Conservation (phyloP, 2,797 vertebrate genomes). For the Dermochelys coriacea region DNA sequence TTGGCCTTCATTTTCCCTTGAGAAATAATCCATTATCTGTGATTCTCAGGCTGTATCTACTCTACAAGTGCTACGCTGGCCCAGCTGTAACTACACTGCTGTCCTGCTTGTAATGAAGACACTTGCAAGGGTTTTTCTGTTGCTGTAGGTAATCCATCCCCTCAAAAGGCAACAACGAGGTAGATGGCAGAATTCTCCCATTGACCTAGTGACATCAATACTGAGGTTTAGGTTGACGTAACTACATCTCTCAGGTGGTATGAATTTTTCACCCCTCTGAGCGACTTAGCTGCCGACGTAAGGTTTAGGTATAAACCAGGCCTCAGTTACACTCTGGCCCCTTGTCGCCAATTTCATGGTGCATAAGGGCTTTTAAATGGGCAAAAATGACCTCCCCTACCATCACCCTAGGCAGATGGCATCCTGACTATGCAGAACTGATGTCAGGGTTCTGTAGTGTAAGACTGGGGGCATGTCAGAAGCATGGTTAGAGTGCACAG, state of each 20-base stretch:
- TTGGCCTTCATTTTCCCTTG: background rate
- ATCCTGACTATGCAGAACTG: background rate
- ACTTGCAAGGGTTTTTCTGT: too few species aligned
- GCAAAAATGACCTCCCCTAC: rapidly evolving
- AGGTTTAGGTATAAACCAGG: background rate
- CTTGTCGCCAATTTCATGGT: background rate
- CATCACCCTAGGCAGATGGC: background rate
- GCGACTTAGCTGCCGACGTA: background rate
- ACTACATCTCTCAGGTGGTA: too few species aligned
- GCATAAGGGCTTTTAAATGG: background rate
- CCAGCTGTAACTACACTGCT: too few species aligned
- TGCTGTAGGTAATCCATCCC: too few species aligned
- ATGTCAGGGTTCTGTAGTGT: background rate
- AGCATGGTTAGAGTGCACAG: background rate
- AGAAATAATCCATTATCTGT: rapidly evolving
- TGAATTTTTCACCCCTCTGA: background rate
- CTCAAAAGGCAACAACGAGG: too few species aligned
- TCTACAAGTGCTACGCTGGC: too few species aligned
- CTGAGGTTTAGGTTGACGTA: too few species aligned
- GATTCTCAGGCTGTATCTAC: background rate
- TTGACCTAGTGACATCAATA: too few species aligned
- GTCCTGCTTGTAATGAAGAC: too few species aligned
- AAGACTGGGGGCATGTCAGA: rapidly evolving
- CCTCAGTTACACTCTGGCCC: background rate
- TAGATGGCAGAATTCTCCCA: too few species aligned